Base-by-base conservation (phyloP, 2,113 vertebrate species). In the Tychaedon coryphoeus region DNA sequence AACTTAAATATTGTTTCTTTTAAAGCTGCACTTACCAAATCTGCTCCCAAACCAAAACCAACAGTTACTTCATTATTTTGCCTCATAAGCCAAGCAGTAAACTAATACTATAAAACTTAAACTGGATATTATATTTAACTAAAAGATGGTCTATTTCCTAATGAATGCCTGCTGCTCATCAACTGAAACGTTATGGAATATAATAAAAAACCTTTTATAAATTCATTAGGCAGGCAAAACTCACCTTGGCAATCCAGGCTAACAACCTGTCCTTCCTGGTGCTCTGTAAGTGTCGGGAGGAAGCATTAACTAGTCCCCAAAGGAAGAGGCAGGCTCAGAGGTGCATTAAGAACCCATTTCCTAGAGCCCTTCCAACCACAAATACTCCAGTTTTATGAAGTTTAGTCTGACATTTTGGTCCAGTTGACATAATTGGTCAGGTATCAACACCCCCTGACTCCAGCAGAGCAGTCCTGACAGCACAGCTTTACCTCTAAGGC, bases 271-370 rank as follows among this genome's bases (percentile, higher is more conserved):
- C 69, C 6, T 56, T 38, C 29, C 19, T 19, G 24, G 14, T 33
- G 28, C 40, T 45, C 65, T 88, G 15, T 53, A 88, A 73, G 87
- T 16, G 22, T 48, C 80, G 31, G 53, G 81, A 90, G 78, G 88
- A 86, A 97, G 64, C 91, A 93, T 9, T 56, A 91, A 86, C 15
- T 60, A 90, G 79, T 84, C 92, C 89, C 88, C 83, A 92, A 88
- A 92, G 90, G 78, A 94, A 94, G 92, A 95, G 77, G 78, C 90
- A 94, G 89, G 54, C 95, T 80, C 93, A 94, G 47, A 82, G 73
- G 51, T 20, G 67, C 94, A 50, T 58, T 92, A 93, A 90, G 90
- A 93, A 91, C 87, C 60, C 95, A 62, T 58, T 51, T 93, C 31
- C 62, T 40, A 54, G 76, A 95, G 93, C 77, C 81, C 20, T 95